phyloP scores from a whole-genome alignment of 2,888 invertebrate species.

The Osmoderma eremita region DNA sequence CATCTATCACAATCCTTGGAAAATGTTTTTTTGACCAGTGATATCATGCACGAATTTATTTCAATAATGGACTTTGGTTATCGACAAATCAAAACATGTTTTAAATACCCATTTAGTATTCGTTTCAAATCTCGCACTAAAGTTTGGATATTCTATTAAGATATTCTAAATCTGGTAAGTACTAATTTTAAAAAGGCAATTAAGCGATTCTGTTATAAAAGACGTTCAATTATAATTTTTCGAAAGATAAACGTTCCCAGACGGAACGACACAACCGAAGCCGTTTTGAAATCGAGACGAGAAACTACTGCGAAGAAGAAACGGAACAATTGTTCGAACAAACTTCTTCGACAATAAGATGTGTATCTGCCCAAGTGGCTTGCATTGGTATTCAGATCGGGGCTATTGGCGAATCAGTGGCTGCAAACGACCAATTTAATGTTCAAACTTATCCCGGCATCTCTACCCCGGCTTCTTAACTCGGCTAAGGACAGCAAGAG shows the following conservation, averaged over 20 bases:
- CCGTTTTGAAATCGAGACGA: neutral
- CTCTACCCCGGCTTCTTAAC: slow-evolving; percentile 37
- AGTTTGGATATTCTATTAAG: too few relatives aligned
- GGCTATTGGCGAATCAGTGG: slow-evolving; percentile 54
- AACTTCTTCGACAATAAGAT: slow-evolving; percentile 42
- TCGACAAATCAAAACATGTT: too few relatives aligned
- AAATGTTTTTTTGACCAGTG: too few relatives aligned
- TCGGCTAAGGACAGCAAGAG: slow-evolving; percentile 1
- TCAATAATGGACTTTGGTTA: too few relatives aligned
- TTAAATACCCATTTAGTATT: too few relatives aligned
- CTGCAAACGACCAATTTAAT: slow-evolving; percentile 56
- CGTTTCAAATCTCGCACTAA: too few relatives aligned
- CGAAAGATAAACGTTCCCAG: neutral
- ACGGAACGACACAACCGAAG: slow-evolving; percentile 14
- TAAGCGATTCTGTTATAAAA: too few relatives aligned
- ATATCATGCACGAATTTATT: too few relatives aligned
- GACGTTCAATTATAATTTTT: neutral
- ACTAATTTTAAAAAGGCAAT: too few relatives aligned
- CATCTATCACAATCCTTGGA: too few relatives aligned
- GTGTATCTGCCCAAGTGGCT: slow-evolving; percentile 26
- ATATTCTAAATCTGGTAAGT: too few relatives aligned
- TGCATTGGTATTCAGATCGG: slow-evolving; percentile 54
- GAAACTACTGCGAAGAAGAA: slow-evolving; percentile 11
- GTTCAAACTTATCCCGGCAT: slow-evolving; percentile 53
- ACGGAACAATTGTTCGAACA: slow-evolving; percentile 10